Conservation (phyloP, 2,888 invertebrate species). For the Dorcus parallelipipedus region DNA sequence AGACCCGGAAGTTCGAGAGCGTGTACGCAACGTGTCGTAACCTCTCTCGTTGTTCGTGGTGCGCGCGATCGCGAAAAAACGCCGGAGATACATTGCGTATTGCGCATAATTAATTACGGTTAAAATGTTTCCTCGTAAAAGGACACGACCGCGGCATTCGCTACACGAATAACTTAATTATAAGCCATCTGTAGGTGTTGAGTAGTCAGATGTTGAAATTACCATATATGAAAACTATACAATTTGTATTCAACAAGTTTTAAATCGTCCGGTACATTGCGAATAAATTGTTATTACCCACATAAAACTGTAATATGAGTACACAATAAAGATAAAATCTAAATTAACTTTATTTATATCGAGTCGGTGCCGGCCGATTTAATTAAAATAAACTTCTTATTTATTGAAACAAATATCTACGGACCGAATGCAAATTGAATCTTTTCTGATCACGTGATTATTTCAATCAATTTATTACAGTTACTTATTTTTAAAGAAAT, state of each 20-base stretch:
- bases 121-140: constrained; percentile 1
- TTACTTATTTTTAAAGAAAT: too few relatives aligned
- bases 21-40: neutral
- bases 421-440: too few relatives aligned
- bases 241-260: constrained; percentile 20
- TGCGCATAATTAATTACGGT: constrained; percentile 3
- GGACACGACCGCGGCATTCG: neutral
- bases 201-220: constrained; percentile 11
- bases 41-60: too few relatives aligned
- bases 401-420: neutral
- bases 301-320: constrained; percentile 15
- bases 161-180: constrained; percentile 19
- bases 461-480: too few relatives aligned
- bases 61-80: neutral
- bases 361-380: neutral
- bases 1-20: constrained; percentile 13
- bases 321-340: constrained; percentile 11
- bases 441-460: too few relatives aligned
- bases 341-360: constrained; percentile 14
- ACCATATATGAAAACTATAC: constrained; percentile 17
- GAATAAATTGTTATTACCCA: constrained; percentile 17
- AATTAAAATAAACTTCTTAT: neutral
- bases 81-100: constrained; percentile 2
- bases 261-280: constrained; percentile 15
- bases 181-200: constrained; percentile 19